Evolutionary conservation across 2,888 invertebrate species (phyloP), one percentile per base, ranked within the genome.

Genomic region (Dicyrtoma fusca): DNA sequence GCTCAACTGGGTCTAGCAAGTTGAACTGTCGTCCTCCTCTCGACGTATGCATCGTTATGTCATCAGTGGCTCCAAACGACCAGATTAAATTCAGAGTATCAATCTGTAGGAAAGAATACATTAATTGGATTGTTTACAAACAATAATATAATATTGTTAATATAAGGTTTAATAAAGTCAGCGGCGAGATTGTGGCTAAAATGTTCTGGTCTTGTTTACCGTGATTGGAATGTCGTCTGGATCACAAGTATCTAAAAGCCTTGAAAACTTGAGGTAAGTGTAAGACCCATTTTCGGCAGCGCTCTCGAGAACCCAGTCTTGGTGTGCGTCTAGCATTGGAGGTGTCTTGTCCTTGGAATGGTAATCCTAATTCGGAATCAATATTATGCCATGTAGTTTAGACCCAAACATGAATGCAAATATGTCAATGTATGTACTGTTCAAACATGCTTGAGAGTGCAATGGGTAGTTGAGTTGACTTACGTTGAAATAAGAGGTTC

Each of bases 231-330:
- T 53, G 23, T 74, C 74, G 23, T 74, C 6, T 13, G 59, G 25
- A 34, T 74, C 74, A 57, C 74, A 72, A n/a, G 74, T 74, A 19
- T 64, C 69, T 14, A 74, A 26, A 11, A 8, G n/a, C 44, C 74
- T 74, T 4, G 51, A 65, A 21, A 74, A 69, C 45, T 64, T 68
- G 13, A 74, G 5, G 21, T 53, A 19, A 6, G 74, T 74, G 19
- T 69, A 65, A 13, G 69, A 69, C 0, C 25, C 65, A 59, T 59
- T 72, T 53, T 74, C 69, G 1, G 6, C 26, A 23, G 72, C 74
- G 6, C 68, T 66, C n/a, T 72, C n/a, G 8, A 74, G 45, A 21
- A 47, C 59, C 74, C 74, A 74, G 23, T 74, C 69, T 26, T 72
- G 64, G 14, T 57, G 47, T 17, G 19, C 11, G 17, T 74, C 74